Conservation (phyloP, 2,113 vertebrate genomes). For the Vimba vimba region DNA sequence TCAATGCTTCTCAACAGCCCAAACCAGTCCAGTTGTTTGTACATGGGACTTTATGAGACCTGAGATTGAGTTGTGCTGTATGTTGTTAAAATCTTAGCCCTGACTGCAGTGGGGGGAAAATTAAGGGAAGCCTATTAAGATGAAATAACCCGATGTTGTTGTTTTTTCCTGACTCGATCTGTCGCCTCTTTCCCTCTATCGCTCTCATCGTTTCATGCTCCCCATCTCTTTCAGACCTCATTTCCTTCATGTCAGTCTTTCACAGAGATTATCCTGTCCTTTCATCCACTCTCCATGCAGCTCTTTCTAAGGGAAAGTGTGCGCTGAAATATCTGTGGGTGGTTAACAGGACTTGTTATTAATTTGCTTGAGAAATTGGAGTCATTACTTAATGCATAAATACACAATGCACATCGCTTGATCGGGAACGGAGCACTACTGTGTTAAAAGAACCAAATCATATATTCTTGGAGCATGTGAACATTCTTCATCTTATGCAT, state of each 20-base stretch:
- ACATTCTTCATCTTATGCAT: not conserved
- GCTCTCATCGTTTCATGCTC: conserved; percentile 1
- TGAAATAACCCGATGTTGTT: not conserved
- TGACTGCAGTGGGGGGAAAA: not conserved
- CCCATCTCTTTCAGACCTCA: conserved; percentile 10
- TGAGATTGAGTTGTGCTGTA: not conserved
- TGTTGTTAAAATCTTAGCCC: not conserved
- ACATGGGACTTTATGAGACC: not conserved
- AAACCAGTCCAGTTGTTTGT: not conserved
- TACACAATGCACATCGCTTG: not conserved
- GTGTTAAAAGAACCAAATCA: not conserved
- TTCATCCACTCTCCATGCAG: conserved; percentile 1
- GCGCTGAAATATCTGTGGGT: conserved; percentile 4
- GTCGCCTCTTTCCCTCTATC: conserved; percentile 9
- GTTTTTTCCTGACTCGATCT: not conserved
- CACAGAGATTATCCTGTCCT: conserved; percentile 28
- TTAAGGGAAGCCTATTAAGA: not conserved
- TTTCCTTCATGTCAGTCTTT: conserved; percentile 32
- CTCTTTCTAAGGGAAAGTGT: not conserved
- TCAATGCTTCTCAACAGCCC: not conserved
- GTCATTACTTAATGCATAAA: conserved; percentile 2
- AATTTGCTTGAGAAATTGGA: not conserved
- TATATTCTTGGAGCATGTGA: not conserved
- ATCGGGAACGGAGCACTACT: not conserved
- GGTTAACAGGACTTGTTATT: conserved; percentile 8